Evolutionary conservation across 2,797 vertebrate genomes (phyloP).

Genomic region (Brachymystax lenok): DNA sequence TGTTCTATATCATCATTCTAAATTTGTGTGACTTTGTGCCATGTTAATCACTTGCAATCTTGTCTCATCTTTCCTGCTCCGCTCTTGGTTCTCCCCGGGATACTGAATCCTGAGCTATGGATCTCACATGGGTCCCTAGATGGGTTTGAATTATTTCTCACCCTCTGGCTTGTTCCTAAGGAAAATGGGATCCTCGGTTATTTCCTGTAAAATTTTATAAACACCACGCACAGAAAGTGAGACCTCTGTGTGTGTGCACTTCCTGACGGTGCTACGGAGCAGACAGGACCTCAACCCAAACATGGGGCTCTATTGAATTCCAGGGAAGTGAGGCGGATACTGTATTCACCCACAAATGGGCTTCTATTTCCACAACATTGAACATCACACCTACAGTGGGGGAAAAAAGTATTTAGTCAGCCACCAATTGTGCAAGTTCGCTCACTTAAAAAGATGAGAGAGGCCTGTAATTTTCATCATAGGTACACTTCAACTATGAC

Average conservation of each 20-base stretch:
- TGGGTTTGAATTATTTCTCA: conserved; percentile 27
- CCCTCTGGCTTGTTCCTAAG: conserved; percentile 27
- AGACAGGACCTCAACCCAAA: conserved; percentile 8
- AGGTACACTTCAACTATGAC: too few species aligned
- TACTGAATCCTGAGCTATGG: conserved; percentile 3
- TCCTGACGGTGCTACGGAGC: conserved; percentile 29
- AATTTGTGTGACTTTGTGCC: not conserved
- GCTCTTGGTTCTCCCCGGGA: not conserved
- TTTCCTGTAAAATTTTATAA: conserved; percentile 31
- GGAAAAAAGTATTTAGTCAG: too few species aligned
- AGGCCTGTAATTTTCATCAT: too few species aligned
- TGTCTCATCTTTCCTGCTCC: not conserved
- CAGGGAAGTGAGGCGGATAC: conserved; percentile 10
- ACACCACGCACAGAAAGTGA: conserved; percentile 16
- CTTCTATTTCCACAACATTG: conserved; percentile 17
- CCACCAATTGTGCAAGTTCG: too few species aligned
- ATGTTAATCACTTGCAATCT: not conserved
- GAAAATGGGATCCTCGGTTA: conserved; percentile 21
- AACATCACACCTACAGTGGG: conserved; percentile 20
- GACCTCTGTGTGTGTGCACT: not conserved
- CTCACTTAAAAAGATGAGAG: too few species aligned
- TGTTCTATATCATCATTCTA: not conserved
- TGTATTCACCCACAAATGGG: conserved; percentile 15
- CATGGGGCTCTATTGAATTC: conserved; percentile 19
- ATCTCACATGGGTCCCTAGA: conserved; percentile 23